phyloP scores from a whole-genome alignment of 2,888 invertebrate species.

The Chesias legatella region DNA sequence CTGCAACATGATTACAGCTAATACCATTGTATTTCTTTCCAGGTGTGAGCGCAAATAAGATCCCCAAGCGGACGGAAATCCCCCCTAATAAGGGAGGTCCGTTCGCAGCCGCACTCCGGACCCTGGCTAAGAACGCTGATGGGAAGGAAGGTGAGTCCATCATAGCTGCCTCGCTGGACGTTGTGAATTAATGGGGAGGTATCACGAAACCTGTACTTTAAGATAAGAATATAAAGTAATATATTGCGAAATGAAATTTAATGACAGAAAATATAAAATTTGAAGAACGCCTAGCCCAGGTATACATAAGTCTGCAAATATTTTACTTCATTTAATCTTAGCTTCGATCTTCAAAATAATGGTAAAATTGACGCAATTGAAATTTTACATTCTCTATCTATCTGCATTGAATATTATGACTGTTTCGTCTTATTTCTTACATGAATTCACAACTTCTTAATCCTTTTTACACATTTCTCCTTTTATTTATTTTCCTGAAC shows the following conservation, averaged over 20 bases:
- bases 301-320: too few relatives aligned
- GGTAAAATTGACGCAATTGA: too few relatives aligned
- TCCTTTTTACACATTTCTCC: conserved; percentile 34
- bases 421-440: conserved; percentile 5
- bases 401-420: too few relatives aligned
- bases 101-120: conserved; percentile 94
- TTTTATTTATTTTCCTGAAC: conserved; percentile 21
- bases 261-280: too few relatives aligned
- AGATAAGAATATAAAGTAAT: neutral
- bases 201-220: neutral
- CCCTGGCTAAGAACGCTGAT: conserved; percentile 94
- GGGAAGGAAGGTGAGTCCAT: conserved; percentile 81
- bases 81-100: conserved; percentile 83
- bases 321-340: too few relatives aligned
- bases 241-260: too few relatives aligned
- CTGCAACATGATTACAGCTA: too few relatives aligned
- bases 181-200: conserved; percentile 15
- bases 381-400: too few relatives aligned
- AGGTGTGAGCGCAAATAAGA: conserved; percentile 70
- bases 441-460: conserved; percentile 21
- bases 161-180: conserved; percentile 13
- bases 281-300: too few relatives aligned
- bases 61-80: conserved; percentile 67
- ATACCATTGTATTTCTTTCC: conserved; percentile 40
- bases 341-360: too few relatives aligned